Evolutionary conservation across 2,113 vertebrate species (phyloP).

Genomic region (Lagopus muta): DNA sequence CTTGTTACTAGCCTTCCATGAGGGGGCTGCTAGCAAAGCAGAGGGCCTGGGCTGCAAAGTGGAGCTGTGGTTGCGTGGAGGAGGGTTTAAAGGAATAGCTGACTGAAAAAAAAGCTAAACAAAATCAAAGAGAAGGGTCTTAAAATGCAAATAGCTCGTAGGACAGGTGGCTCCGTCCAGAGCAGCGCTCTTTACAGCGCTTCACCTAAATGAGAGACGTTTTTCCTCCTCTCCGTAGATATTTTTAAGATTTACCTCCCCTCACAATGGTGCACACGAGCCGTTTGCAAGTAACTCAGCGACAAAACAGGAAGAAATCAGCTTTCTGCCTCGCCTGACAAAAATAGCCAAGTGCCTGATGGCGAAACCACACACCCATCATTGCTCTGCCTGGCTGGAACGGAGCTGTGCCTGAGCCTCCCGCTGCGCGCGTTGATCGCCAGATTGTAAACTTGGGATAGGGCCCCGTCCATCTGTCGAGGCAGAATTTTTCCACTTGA

Average conservation of each 20-base stretch:
- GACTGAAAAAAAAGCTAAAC: not conserved
- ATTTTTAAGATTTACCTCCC: slow-evolving; percentile 12
- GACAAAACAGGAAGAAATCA: not conserved
- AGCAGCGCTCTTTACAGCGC: not conserved
- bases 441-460: not conserved
- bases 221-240: not conserved
- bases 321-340: not conserved
- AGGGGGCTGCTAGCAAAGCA: not conserved
- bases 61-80: not conserved
- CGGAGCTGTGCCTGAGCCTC: not conserved
- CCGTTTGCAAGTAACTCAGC: not conserved
- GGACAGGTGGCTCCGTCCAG: not conserved
- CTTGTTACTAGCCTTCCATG: not conserved
- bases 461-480: not conserved
- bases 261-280: not conserved
- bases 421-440: not conserved
- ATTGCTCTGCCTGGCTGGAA: not conserved
- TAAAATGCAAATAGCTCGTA: not conserved
- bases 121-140: not conserved
- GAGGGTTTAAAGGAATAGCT: not conserved
- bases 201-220: not conserved
- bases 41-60: not conserved
- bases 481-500: not conserved
- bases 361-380: not conserved
- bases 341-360: not conserved